Conservation (phyloP, 1,140 invertebrate species). For the Capitella teleta region DNA sequence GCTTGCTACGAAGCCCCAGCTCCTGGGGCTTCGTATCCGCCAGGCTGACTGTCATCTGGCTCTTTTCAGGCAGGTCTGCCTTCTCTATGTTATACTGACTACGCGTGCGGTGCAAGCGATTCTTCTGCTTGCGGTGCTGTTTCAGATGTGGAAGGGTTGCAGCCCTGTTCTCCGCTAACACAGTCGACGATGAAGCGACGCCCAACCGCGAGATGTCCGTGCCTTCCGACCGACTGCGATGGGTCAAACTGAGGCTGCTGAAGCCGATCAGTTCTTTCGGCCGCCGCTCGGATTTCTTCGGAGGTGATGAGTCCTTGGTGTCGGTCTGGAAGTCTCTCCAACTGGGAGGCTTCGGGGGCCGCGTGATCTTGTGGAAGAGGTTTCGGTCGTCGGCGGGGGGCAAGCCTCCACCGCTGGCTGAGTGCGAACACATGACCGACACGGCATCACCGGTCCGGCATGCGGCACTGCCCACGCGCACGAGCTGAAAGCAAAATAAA, state of each 20-base stretch:
- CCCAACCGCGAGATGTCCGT: background rate
- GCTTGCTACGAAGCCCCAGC: slow-evolving; percentile 14
- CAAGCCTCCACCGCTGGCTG: too few relatives aligned
- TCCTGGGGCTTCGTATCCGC: slow-evolving; percentile 27
- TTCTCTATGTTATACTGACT: slow-evolving; percentile 28
- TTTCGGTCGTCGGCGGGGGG: slow-evolving; percentile 13
- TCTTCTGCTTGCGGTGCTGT: slow-evolving; percentile 17
- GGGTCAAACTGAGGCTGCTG: background rate
- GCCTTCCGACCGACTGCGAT: background rate
- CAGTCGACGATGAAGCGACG: background rate
- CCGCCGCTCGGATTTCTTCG: background rate
- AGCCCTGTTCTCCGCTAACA: background rate
- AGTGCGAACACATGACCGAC: too few relatives aligned
- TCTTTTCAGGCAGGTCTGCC: slow-evolving; percentile 25
- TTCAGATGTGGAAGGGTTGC: background rate
- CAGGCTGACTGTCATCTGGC: slow-evolving; percentile 20
- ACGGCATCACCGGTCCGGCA: too few relatives aligned
- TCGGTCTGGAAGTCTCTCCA: slow-evolving; percentile 20
- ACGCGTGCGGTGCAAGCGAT: slow-evolving; percentile 27
- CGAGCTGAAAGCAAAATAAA: too few relatives aligned
- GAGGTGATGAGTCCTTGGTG: background rate
- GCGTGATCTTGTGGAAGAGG: slow-evolving; percentile 12
- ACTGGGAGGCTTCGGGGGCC: slow-evolving; percentile 20
- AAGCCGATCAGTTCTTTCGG: background rate
- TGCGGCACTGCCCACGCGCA: too few relatives aligned